A percentile compares a stretch with the other conserved stretches of the same genome.
Conservation (phyloP, 2,797 vertebrate genomes). For the Melanitta fusca region DNA sequence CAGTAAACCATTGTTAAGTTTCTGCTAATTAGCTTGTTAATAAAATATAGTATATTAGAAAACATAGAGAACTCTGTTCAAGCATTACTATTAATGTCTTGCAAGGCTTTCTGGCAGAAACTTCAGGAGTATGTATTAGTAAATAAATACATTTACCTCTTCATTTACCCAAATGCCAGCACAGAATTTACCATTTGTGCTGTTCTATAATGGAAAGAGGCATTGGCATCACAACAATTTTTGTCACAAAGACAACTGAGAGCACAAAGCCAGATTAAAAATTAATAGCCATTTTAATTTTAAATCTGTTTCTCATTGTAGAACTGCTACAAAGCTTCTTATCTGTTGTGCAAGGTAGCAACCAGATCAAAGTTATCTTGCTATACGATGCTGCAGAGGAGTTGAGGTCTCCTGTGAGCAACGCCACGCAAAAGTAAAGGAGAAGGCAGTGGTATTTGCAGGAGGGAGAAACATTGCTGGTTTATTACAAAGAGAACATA, state of each 20-base stretch:
- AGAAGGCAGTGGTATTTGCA: not conserved
- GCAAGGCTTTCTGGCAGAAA: not conserved
- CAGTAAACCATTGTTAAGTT: not conserved
- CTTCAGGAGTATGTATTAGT: not conserved
- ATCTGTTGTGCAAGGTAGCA: not conserved
- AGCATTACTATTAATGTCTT: not conserved
- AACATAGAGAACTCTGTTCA: not conserved
- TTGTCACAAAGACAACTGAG: not conserved
- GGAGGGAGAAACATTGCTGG: not conserved
- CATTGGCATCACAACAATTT: not conserved
- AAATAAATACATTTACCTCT: not conserved
- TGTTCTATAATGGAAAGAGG: not conserved
- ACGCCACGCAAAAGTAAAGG: not conserved
- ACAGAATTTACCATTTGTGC: not conserved
- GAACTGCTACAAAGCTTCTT: not conserved
- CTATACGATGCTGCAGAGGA: not conserved
- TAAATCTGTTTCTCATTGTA: not conserved
- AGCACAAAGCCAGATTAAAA: not conserved
- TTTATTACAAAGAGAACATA: not conserved
- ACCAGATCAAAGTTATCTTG: not conserved
- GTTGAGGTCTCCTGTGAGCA: not conserved
- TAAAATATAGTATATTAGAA: not conserved
- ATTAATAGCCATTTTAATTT: not conserved
- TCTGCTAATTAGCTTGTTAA: not conserved
- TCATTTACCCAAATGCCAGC: not conserved